These are phyloP conservation scores for Ephialtes manifestator DNA, from an alignment of 2,888 invertebrate genomes.

Conservation along the genomic window DNA sequence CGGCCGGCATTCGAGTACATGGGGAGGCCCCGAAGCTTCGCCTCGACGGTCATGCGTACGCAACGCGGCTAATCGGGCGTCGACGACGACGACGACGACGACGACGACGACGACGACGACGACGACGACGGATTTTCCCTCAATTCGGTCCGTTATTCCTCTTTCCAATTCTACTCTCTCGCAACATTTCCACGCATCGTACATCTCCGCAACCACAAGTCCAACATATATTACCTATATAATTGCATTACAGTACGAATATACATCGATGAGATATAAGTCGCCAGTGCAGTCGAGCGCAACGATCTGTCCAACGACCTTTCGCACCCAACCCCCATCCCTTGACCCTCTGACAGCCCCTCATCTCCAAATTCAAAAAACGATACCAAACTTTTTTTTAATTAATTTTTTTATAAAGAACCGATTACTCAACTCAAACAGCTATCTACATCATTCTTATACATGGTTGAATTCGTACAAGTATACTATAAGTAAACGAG, in stretches of 20 bases:
- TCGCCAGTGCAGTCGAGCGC: constrained; percentile 59
- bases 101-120: constrained; percentile 65
- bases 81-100: constrained; percentile 61
- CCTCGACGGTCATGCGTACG: constrained; percentile 66
- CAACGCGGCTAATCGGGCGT: constrained; percentile 67
- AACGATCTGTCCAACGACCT: constrained; percentile 69
- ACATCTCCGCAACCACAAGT: neutral
- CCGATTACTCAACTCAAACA: neutral
- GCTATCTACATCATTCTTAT: too few species aligned
- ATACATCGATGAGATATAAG: constrained; percentile 16
- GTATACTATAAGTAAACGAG: too few species aligned
- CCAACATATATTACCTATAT: neutral
- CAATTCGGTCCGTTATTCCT: constrained; percentile 4
- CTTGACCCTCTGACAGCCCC: constrained; percentile 27
- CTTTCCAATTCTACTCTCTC: constrained; percentile 7
- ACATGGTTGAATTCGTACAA: too few species aligned
- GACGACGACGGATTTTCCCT: constrained; percentile 50
- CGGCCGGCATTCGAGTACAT: neutral
- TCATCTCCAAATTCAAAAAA: constrained; percentile 14
- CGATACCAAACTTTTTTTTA: neutral
- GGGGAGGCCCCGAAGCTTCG: constrained; percentile 1
- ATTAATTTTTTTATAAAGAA: neutral
- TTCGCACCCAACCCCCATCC: constrained; percentile 56
- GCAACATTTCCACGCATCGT: neutral
- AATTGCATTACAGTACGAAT: neutral